Base-by-base conservation (phyloP, 92 coral and sea anemone species). In the Paramuricea clavata region DNA sequence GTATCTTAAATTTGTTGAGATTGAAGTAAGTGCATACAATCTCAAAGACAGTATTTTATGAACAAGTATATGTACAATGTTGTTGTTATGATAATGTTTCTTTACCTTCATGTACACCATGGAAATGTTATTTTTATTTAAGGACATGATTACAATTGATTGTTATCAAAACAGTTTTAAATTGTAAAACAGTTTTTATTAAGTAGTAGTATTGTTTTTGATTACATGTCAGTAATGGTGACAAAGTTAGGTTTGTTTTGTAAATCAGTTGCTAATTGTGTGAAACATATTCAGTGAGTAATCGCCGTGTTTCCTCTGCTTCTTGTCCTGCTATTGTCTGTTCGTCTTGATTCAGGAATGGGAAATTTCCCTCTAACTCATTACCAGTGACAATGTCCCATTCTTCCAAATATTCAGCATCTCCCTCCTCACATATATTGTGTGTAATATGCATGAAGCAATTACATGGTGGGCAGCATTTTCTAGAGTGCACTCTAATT, bases 391-490 rank as follows among this genome's bases (percentile, higher is more conserved):
- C 69, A 61, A 61, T 61, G 69, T 61, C 69, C 69, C 69, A 61
- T 61, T 61, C 69, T 61, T 61, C 69, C 69, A 61, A 61, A 61
- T 61, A 61, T 61, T 61, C 69, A 25, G 69, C 69, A 61, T 61
- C 69, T 61, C 69, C 69, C 69, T 61, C 69, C 69, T 61, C 69
- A 26, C 69, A 61, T 61, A 61, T 61, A 17, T 61, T 61, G 69
- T 61, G n/a, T n/a, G 69, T 61, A 61, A 61, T 21, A 61, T 61
- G 69, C 69, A 61, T 26, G 69, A 61, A 5, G 69, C 31, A 61
- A 61, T 61, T 26, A 61, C 69, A 61, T 61, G 69, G 69, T 61
- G 69, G 69, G 17, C 69, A 61, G n/a, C 69, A 61, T 61, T 21
- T 61, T 61, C 69, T 61, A 61, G 16, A 61, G 3, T 61, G 69